Evolutionary conservation across 2,888 invertebrate species (phyloP).

Genomic region (Agrochola lota): DNA sequence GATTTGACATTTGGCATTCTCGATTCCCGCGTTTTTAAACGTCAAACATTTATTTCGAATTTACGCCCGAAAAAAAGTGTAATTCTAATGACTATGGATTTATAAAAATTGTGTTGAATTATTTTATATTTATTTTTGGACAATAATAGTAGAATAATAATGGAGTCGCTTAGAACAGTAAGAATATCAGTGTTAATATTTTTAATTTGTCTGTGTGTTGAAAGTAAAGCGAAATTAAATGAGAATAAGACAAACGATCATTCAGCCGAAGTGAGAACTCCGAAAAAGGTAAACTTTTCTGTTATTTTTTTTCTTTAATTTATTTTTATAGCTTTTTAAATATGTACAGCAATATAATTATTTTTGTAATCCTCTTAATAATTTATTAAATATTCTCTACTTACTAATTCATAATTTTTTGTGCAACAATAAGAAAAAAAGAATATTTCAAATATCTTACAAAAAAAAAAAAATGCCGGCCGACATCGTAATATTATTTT

Average conservation of each 20-base stretch:
- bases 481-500: background rate
- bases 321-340: background rate
- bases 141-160: slow-evolving; percentile 52
- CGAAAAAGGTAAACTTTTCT: slow-evolving; percentile 69
- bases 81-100: slow-evolving; percentile 35
- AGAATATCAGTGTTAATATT: slow-evolving; percentile 72
- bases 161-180: slow-evolving; percentile 64
- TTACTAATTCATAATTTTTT: background rate
- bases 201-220: slow-evolving; percentile 72
- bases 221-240: slow-evolving; percentile 71
- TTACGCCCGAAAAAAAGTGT: slow-evolving; percentile 33
- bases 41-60: slow-evolving; percentile 57
- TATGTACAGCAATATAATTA: background rate
- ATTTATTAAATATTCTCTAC: background rate
- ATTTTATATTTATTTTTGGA: slow-evolving; percentile 38
- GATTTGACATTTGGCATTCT: slow-evolving; percentile 70
- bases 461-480: background rate
- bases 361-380: background rate
- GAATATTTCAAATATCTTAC: background rate
- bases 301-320: background rate
- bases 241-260: slow-evolving; percentile 72
- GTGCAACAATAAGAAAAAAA: background rate
- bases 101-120: slow-evolving; percentile 36
- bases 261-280: slow-evolving; percentile 71
- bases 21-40: slow-evolving; percentile 72